Percentiles rank a stretch among this genome's conserved stretches.
These are phyloP conservation scores for Orius laevigatus DNA, from an alignment of 1,140 invertebrate species.

Conservation along the genomic window DNA sequence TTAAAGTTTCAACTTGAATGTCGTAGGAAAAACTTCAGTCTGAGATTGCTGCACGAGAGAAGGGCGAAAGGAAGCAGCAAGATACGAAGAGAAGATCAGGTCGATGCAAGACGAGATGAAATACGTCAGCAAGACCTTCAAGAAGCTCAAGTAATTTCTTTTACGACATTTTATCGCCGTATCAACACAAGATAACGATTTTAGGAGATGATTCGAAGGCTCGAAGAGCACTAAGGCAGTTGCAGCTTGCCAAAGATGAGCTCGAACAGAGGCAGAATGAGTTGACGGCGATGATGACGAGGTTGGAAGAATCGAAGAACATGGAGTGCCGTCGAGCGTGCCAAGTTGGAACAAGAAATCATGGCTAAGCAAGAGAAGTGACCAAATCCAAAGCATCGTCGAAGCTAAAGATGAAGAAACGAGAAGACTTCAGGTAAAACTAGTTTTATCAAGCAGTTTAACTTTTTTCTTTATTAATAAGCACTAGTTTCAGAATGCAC, in stretches of 20 bases:
- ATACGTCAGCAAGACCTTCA: slow-evolving; percentile 64
- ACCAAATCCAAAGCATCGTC: slow-evolving; percentile 72
- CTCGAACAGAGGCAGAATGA: slow-evolving; percentile 76
- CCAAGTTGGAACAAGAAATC: slow-evolving; percentile 83
- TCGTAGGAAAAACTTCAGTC: slow-evolving; percentile 66
- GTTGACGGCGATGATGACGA: slow-evolving; percentile 73
- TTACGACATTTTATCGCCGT: slow-evolving; percentile 26
- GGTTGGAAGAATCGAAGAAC: slow-evolving; percentile 72
- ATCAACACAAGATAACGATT: neutral
- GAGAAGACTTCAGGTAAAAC: slow-evolving; percentile 48
- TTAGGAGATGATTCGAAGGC: slow-evolving; percentile 74
- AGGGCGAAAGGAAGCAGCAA: slow-evolving; percentile 87
- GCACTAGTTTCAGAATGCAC: no score
- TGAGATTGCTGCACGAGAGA: slow-evolving; percentile 84
- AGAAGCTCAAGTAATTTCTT: slow-evolving; percentile 49
- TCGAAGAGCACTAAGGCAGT: slow-evolving; percentile 87
- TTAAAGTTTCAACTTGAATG: no score
- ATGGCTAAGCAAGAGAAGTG: slow-evolving; percentile 71
- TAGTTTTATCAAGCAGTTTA: neutral
- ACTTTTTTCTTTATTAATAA: no score
- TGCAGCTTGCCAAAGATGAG: slow-evolving; percentile 89
- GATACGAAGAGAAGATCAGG: slow-evolving; percentile 78
- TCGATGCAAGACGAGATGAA: slow-evolving; percentile 79
- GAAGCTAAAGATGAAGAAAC: slow-evolving; percentile 80
- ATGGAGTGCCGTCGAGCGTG: slow-evolving; percentile 81